These are phyloP conservation scores for Spinus olivaceus DNA, from an alignment of 2,797 vertebrate species.

Conservation along the genomic window DNA sequence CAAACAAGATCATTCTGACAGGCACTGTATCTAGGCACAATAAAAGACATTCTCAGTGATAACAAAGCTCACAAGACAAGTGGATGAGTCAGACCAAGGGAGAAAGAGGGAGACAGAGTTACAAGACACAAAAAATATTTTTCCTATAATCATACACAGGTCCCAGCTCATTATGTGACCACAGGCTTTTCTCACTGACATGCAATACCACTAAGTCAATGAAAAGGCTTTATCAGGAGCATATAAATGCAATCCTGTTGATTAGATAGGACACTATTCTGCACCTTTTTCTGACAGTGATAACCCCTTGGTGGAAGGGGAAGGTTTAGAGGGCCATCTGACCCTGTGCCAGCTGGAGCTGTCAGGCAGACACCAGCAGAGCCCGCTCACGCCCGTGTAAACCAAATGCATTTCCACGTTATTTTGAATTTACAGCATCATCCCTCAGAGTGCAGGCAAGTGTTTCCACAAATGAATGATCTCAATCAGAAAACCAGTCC, in stretches of 20 bases:
- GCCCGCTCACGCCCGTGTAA: neutral
- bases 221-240: neutral
- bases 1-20: slow-evolving; percentile 10
- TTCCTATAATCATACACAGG: neutral
- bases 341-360: neutral
- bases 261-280: neutral
- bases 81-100: neutral
- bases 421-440: slow-evolving; percentile 35
- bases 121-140: neutral
- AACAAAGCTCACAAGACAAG: slow-evolving; percentile 28
- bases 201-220: neutral
- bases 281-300: neutral
- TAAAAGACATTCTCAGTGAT: neutral
- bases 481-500: slow-evolving; percentile 59
- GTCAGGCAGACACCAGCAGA: neutral
- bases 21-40: neutral
- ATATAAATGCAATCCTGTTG: neutral
- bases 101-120: neutral
- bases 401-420: neutral
- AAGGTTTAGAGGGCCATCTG: neutral
- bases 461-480: slow-evolving; percentile 51
- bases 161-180: neutral
- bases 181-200: neutral
- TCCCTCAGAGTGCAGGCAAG: slow-evolving; percentile 32
- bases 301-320: neutral